Evolutionary conservation across 2,113 vertebrate species (phyloP).

Genomic region (Eclectus roratus): DNA sequence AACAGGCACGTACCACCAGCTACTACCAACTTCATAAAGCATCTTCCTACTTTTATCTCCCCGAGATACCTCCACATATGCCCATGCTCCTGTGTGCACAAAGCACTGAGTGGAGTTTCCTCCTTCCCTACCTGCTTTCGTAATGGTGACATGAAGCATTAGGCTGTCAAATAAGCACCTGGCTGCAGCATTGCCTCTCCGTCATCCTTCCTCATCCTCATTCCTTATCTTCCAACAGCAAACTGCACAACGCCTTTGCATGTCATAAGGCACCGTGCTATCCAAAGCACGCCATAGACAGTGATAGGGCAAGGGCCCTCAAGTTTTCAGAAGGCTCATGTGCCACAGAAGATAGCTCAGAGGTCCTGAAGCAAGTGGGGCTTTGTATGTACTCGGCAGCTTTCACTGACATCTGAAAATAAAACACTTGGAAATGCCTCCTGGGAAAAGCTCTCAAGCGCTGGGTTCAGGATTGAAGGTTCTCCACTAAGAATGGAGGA

Average conservation of each 20-base stretch:
- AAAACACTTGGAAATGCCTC: neutral
- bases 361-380: rapidly evolving
- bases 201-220: neutral
- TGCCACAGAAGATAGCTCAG: neutral
- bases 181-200: neutral
- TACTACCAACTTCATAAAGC: neutral
- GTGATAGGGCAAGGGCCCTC: neutral
- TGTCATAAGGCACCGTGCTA: rapidly evolving
- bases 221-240: neutral
- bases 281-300: neutral
- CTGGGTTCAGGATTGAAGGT: neutral
- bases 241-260: neutral
- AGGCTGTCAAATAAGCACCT: neutral
- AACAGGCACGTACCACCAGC: neutral
- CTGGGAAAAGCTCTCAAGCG: neutral
- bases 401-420: neutral
- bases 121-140: neutral
- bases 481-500: neutral
- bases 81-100: rapidly evolving
- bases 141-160: neutral
- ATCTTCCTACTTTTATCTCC: neutral
- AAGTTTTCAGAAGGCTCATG: rapidly evolving
- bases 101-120: neutral
- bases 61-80: rapidly evolving
- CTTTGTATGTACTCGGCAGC: rapidly evolving